These are phyloP conservation scores for Thaleichthys pacificus DNA, from an alignment of 2,797 vertebrate species.

Conservation along the genomic window DNA sequence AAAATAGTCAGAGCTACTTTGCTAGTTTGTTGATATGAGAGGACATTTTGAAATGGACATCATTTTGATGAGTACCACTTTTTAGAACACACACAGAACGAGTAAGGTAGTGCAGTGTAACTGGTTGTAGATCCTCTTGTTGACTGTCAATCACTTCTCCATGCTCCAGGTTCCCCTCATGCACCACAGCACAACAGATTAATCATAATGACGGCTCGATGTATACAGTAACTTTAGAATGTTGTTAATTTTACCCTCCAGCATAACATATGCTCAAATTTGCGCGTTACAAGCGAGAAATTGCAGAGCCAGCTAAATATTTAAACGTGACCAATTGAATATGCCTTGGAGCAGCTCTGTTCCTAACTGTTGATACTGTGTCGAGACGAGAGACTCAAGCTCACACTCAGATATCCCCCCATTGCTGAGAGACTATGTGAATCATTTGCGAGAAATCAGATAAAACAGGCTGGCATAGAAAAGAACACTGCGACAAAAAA, in stretches of 20 bases:
- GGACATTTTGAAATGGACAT: too few species aligned
- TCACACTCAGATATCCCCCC: slow-evolving; percentile 27
- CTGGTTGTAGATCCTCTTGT: too few species aligned
- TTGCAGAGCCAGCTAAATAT: slow-evolving; percentile 28
- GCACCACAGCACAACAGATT: too few species aligned
- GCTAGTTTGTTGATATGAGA: too few species aligned
- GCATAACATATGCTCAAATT: slow-evolving; percentile 17
- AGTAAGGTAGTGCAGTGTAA: too few species aligned
- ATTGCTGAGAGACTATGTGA: slow-evolving; percentile 23
- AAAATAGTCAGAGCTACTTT: too few species aligned
- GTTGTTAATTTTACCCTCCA: slow-evolving; percentile 3
- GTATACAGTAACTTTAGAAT: too few species aligned
- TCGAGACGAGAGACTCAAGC: slow-evolving; percentile 21
- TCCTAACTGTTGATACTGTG: slow-evolving; percentile 35
- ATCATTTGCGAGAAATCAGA: slow-evolving; percentile 58
- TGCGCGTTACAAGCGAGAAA: slow-evolving; percentile 15
- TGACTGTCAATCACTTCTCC: too few species aligned
- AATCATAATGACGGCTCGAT: too few species aligned
- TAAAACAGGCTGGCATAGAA: slow-evolving; percentile 28
- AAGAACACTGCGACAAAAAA: slow-evolving; percentile 31
- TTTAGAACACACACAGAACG: too few species aligned
- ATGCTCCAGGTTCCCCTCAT: too few species aligned
- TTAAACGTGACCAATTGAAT: slow-evolving; percentile 20
- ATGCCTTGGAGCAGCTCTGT: slow-evolving; percentile 18
- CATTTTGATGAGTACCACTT: too few species aligned